phyloP scores from a whole-genome alignment of 23 tunicate genomes.

The Styela clava region DNA sequence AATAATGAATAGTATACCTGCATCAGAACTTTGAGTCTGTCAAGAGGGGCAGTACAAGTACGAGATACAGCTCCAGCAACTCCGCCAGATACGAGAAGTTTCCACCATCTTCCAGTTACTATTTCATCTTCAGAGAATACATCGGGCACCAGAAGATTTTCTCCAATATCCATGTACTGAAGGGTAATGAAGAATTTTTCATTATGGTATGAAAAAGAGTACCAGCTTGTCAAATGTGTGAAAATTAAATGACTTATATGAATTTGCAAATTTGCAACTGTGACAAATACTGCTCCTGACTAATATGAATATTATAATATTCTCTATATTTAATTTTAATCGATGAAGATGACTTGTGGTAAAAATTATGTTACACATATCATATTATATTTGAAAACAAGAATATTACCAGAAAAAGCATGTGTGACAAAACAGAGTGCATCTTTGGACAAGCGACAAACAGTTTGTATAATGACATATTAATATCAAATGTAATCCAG shows the following conservation, averaged over 20 bases:
- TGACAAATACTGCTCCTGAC: too few relatives aligned
- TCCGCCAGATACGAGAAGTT: constrained; percentile 85
- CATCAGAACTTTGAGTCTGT: constrained; percentile 90
- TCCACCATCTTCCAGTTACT: constrained; percentile 79
- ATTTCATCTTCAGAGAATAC: constrained; percentile 88
- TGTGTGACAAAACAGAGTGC: neutral
- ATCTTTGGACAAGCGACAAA: neutral
- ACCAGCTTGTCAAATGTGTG: too few relatives aligned
- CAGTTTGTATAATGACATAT: neutral
- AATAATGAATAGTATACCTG: constrained; percentile 36
- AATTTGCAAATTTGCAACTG: too few relatives aligned
- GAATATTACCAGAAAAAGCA: neutral
- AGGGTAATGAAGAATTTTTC: neutral
- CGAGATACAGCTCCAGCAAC: constrained; percentile 94
- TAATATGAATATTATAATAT: too few relatives aligned
- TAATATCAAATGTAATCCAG: neutral
- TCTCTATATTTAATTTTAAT: too few relatives aligned
- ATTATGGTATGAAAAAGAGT: too few relatives aligned
- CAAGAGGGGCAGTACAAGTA: constrained; percentile 96
- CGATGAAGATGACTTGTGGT: too few relatives aligned
- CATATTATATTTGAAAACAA: too few relatives aligned
- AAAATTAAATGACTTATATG: too few relatives aligned
- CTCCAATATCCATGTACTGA: constrained; percentile 85
- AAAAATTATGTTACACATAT: too few relatives aligned
- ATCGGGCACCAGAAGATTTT: constrained; percentile 81